These are phyloP conservation scores for Dendroctonus ponderosae DNA, from an alignment of 1,140 invertebrate species.

Conservation along the genomic window DNA sequence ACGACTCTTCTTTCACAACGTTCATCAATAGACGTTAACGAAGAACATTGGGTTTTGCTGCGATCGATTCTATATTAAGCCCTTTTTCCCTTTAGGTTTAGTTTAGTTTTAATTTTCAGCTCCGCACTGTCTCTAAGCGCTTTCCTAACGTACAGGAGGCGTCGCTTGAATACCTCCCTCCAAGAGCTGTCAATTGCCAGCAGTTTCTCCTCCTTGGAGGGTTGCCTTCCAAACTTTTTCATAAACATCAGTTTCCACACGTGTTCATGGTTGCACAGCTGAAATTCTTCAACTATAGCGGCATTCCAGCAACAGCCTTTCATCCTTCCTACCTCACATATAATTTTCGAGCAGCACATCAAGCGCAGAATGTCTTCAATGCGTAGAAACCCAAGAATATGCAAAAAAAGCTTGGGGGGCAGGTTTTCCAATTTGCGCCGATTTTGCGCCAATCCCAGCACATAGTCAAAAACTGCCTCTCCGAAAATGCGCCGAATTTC, in stretches of 20 bases:
- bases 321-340: conserved; percentile 46
- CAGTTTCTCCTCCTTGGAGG: conserved; percentile 29
- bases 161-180: conserved; percentile 26
- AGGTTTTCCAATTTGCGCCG: conserved; percentile 37
- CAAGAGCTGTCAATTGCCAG: conserved; percentile 21
- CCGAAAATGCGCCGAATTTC: conserved; percentile 50
- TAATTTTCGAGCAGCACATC: conserved; percentile 43
- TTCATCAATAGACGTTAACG: too few relatives aligned
- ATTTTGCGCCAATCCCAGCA: conserved; percentile 26
- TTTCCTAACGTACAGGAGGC: conserved; percentile 20
- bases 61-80: too few relatives aligned
- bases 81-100: too few relatives aligned
- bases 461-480: conserved; percentile 37
- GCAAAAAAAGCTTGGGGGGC: conserved; percentile 36
- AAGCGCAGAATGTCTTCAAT: conserved; percentile 48
- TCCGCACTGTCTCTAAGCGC: conserved; percentile 3
- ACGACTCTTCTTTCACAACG: too few relatives aligned
- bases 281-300: background rate
- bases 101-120: too few relatives aligned
- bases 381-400: conserved; percentile 44
- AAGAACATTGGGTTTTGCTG: too few relatives aligned
- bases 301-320: background rate
- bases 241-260: conserved; percentile 26
- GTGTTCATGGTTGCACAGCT: conserved; percentile 27
- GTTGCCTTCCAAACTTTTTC: conserved; percentile 17